phyloP scores from a whole-genome alignment of 2,797 vertebrate genomes.

The Pempheris klunzingeri region DNA sequence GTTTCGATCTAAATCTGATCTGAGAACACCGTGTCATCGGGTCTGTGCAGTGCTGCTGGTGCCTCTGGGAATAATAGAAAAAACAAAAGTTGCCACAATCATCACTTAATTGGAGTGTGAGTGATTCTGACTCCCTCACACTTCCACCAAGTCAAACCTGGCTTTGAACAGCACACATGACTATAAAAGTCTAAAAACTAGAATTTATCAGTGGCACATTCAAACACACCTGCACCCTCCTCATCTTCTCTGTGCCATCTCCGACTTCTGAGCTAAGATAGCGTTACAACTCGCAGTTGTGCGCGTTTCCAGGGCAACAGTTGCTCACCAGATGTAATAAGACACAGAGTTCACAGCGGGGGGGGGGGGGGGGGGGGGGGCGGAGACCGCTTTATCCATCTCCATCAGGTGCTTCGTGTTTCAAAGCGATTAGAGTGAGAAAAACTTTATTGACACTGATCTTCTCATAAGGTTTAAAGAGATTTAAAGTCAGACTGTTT shows the following conservation, averaged over 20 bases:
- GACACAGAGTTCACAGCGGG: conserved; percentile 10
- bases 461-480: not conserved
- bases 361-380: not conserved
- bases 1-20: too few species aligned
- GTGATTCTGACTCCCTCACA: not conserved
- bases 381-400: conserved; percentile 13
- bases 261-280: not conserved
- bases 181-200: not conserved
- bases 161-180: not conserved
- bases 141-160: not conserved
- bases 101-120: too few species aligned
- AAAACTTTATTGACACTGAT: too few species aligned
- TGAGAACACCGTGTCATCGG: not conserved
- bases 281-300: conserved; percentile 10
- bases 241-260: not conserved
- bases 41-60: not conserved
- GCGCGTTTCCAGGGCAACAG: conserved; percentile 46
- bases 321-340: conserved; percentile 25
- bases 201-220: not conserved
- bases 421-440: not conserved
- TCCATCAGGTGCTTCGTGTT: not conserved
- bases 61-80: not conserved
- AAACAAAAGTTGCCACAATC: too few species aligned
- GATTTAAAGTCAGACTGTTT: not conserved
- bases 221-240: too few species aligned